Conservation (phyloP, 2,113 vertebrate species). For the Alouatta palliata region DNA sequence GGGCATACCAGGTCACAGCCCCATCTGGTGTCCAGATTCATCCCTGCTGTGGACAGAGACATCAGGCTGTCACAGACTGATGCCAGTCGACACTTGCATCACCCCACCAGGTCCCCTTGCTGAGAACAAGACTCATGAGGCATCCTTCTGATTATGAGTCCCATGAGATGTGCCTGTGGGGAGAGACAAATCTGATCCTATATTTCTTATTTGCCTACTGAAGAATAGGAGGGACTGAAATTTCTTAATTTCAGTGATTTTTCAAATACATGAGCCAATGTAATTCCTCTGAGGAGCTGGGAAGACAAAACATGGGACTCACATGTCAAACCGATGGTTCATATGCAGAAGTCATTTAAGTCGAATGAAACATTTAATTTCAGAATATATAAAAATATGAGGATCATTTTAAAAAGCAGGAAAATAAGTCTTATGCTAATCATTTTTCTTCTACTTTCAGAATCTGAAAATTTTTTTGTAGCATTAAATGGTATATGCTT, state of each 20-base stretch:
- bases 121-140: neutral
- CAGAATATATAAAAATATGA: conserved; percentile 28
- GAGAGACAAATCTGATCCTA: neutral
- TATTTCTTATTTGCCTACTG: neutral
- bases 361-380: conserved; percentile 57
- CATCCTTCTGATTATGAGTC: neutral
- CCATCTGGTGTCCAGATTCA: neutral
- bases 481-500: conserved; percentile 34
- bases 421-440: neutral
- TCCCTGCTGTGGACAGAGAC: neutral
- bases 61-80: neutral
- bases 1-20: neutral
- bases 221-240: neutral
- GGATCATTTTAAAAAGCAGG: conserved; percentile 29
- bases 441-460: neutral
- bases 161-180: neutral
- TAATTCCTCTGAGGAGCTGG: neutral
- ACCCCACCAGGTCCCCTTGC: neutral
- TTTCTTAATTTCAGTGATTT: conserved; percentile 18
- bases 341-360: conserved; percentile 43
- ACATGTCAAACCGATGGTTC: neutral
- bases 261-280: neutral
- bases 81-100: neutral
- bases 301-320: conserved; percentile 4
- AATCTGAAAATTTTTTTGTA: conserved; percentile 44